Percentiles rank a stretch among this genome's conserved stretches.
Evolutionary conservation across 2,888 invertebrate species (phyloP).

Genomic region (Spisula solida): DNA sequence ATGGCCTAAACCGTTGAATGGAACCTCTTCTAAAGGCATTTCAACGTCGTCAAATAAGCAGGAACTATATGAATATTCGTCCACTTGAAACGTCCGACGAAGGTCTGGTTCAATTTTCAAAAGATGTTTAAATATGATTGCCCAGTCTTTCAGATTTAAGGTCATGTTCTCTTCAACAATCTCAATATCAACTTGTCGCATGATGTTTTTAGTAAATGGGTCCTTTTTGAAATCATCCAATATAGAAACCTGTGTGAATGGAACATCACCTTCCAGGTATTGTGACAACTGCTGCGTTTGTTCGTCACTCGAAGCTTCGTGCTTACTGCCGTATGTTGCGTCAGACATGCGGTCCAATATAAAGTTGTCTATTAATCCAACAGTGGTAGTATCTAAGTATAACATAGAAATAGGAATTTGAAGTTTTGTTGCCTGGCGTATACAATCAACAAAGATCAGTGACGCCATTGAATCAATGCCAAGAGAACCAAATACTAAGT

Average conservation of each 20-base stretch:
- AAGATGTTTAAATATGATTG: constrained; percentile 43
- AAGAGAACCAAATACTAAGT: constrained; percentile 61
- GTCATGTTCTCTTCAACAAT: constrained; percentile 39
- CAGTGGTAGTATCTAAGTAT: constrained; percentile 51
- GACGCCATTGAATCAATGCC: constrained; percentile 77
- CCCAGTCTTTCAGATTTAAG: constrained; percentile 40
- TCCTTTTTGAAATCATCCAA: constrained; percentile 41
- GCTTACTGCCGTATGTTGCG: too few relatives aligned
- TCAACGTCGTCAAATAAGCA: neutral
- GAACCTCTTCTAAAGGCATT: constrained; percentile 36
- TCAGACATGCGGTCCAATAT: constrained; percentile 25
- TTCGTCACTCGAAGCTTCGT: neutral
- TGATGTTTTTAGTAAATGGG: constrained; percentile 36
- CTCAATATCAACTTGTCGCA: constrained; percentile 51
- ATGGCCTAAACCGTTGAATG: constrained; percentile 38
- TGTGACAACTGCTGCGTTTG: neutral
- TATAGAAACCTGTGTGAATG: constrained; percentile 53
- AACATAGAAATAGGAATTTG: constrained; percentile 51
- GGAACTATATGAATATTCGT: constrained; percentile 24
- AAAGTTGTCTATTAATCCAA: constrained; percentile 44
- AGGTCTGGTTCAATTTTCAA: constrained; percentile 56
- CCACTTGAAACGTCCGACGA: constrained; percentile 41
- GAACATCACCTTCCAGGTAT: constrained; percentile 34
- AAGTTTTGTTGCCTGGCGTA: constrained; percentile 46
- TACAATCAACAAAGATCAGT: constrained; percentile 64